Percentiles rank a stretch among this genome's conserved stretches.
These are phyloP conservation scores for Napeogenes sylphis DNA, from an alignment of 2,888 invertebrate genomes.

Conservation along the genomic window DNA sequence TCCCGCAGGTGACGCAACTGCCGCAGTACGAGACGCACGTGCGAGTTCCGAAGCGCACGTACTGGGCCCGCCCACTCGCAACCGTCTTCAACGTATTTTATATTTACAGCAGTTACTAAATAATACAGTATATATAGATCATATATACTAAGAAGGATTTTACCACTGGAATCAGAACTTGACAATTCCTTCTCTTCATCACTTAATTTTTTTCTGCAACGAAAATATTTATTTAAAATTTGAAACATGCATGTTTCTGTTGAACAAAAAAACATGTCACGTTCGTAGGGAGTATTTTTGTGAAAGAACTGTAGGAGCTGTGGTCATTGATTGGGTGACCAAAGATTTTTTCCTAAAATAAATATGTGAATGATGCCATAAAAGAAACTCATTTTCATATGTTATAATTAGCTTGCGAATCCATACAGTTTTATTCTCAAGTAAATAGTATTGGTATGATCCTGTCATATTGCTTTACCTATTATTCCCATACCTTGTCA, in stretches of 20 bases:
- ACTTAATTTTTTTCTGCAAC: not conserved
- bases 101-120: not conserved
- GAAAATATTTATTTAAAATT: not conserved
- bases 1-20: constrained; percentile 47
- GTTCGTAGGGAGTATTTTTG: too few relatives aligned
- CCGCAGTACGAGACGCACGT: constrained; percentile 51
- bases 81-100: not conserved
- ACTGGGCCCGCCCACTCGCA: constrained; percentile 41
- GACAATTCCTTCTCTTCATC: not conserved
- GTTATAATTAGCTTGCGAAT: too few relatives aligned
- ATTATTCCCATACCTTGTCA: not conserved
- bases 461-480: not conserved
- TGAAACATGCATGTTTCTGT: not conserved
- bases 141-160: not conserved
- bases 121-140: too few relatives aligned
- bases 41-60: constrained; percentile 53
- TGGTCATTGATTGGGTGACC: too few relatives aligned
- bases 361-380: too few relatives aligned
- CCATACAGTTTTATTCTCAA: too few relatives aligned
- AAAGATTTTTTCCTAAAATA: too few relatives aligned
- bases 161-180: not conserved
- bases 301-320: too few relatives aligned
- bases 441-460: not conserved
- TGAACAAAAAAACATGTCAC: too few relatives aligned
- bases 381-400: too few relatives aligned